phyloP scores from a whole-genome alignment of 2,113 vertebrate genomes.

The Mus spicilegus region DNA sequence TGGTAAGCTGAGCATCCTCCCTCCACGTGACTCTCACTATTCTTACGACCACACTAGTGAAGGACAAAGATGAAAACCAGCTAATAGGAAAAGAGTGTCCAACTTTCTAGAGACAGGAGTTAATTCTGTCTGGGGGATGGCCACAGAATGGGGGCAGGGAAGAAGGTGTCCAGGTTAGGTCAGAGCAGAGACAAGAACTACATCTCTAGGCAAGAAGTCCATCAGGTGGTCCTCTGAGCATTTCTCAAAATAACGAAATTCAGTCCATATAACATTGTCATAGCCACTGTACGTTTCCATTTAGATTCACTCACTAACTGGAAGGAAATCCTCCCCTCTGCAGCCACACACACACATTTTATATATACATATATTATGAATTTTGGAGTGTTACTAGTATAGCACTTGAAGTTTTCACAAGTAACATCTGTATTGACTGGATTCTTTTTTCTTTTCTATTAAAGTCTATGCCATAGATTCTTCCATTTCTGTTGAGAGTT shows the following conservation, averaged over 20 bases:
- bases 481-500: constrained; percentile 78
- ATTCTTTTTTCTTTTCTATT: constrained; percentile 84
- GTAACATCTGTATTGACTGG: constrained; percentile 83
- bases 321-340: constrained; percentile 37
- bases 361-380: not conserved
- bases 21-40: constrained; percentile 40
- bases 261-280: not conserved
- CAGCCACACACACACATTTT: not conserved
- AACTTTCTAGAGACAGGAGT: not conserved
- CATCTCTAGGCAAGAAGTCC: constrained; percentile 6
- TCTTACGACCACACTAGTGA: constrained; percentile 21
- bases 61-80: constrained; percentile 43
- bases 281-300: constrained; percentile 17
- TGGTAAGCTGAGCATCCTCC: constrained; percentile 81
- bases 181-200: not conserved
- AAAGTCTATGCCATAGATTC: constrained; percentile 80
- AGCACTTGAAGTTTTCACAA: constrained; percentile 84
- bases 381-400: constrained; percentile 78
- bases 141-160: not conserved
- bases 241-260: constrained; percentile 61
- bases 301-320: constrained; percentile 33
- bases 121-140: not conserved
- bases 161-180: not conserved
- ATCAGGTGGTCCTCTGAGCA: constrained; percentile 37
- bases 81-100: not conserved